A percentile compares a stretch with the other conserved stretches of the same genome.
phyloP scores from a whole-genome alignment of 30 jellyfish, hydroid and myxozoan genomes.

The Mastigias papua region DNA sequence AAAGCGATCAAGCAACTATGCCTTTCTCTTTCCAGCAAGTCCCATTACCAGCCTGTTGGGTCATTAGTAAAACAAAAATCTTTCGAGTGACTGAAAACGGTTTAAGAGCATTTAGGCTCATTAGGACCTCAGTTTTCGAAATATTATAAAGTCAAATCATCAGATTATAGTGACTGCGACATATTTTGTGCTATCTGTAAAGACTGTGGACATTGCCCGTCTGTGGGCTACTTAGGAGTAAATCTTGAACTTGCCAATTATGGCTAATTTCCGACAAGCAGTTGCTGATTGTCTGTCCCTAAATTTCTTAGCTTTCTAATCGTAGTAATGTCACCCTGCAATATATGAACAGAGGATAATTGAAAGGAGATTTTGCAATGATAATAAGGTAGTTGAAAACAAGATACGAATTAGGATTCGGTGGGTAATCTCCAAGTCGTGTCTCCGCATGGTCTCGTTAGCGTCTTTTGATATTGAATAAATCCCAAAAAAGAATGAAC shows the following conservation, averaged over 20 bases:
- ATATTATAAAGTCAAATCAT: too few species aligned
- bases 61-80: too few species aligned
- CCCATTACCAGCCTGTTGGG: too few species aligned
- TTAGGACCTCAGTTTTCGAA: too few species aligned
- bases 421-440: background rate
- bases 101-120: too few species aligned
- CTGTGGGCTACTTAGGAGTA: background rate
- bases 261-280: background rate
- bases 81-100: too few species aligned
- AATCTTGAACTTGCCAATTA: too few species aligned
- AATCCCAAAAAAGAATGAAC: background rate
- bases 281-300: background rate
- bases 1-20: too few species aligned
- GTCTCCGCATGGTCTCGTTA: background rate
- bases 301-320: background rate
- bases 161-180: background rate
- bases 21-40: too few species aligned
- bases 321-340: background rate
- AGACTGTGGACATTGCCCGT: background rate
- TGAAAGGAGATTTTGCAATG: background rate
- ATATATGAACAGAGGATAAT: background rate
- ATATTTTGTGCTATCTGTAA: background rate
- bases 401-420: background rate
- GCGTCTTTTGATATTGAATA: background rate
- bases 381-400: background rate